Base-by-base conservation (phyloP, 1,140 invertebrate genomes). In the Caerostris darwini region DNA sequence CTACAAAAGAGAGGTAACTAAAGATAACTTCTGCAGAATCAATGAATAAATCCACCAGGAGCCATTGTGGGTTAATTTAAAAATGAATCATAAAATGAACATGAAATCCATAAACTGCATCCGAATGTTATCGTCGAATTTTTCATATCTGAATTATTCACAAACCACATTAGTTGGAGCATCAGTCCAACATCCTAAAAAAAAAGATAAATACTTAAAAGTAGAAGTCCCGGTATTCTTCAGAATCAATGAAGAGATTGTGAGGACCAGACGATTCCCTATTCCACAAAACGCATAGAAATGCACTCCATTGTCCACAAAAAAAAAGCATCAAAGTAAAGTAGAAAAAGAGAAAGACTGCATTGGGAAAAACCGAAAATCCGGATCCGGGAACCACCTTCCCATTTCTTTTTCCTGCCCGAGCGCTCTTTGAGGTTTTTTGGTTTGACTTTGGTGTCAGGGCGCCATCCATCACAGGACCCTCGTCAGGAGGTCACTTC, bases 391-490 rank as follows among this genome's bases (percentile, higher is more conserved):
- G 64, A 89, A 89, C 50, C 67, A 14, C 64, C 17, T 12, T 10
- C 8, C 14, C n/a, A n/a, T 12, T 64, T 19, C 57, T 92, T 83
- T 90, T 90, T 83, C 56, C 53, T 92, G 34, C 57, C 69, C 71
- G 12, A 61, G 6, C 77, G 59, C 34, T 92, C 83, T 90, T 90
- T 58, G 50, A 54, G 88, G 67, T 77, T 90, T 90, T 90, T 77
- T 64, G 86, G 91, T 86, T 93, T 93, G 77, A 93, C 81, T 93
- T 86, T 54, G 58, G 82, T 93, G 81, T 93, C 91, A 71, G 17
- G 50, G 50, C 59, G 64, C 56, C 91, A 93, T 93, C 91, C 81
- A 93, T 93, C 91, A 93, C 58, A n/a, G n/a, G n/a, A n/a, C n/a
- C n/a, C 50, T 12, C 91, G 61, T 93, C 91, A 93, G 86, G 69